phyloP scores from a whole-genome alignment of 2,113 vertebrate species.

The Morone saxatilis region DNA sequence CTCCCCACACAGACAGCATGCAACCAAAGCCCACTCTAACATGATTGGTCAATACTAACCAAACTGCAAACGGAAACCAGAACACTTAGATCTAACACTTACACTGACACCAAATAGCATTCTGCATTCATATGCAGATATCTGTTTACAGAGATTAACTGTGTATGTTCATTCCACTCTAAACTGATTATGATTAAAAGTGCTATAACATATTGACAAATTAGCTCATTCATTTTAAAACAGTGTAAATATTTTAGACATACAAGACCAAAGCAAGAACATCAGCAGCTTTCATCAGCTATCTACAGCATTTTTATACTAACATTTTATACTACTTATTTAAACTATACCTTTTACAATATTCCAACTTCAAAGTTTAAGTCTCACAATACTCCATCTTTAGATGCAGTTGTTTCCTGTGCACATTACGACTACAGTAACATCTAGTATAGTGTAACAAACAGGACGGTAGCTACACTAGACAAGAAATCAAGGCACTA shows the following conservation, averaged over 20 bases:
- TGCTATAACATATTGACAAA: neutral
- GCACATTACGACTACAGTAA: neutral
- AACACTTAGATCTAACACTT: too few species aligned
- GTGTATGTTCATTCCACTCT: neutral
- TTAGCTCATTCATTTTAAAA: neutral
- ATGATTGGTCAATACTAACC: too few species aligned
- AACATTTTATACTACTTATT: too few species aligned
- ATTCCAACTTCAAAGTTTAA: neutral
- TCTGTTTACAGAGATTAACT: neutral
- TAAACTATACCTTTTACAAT: too few species aligned
- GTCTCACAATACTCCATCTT: neutral
- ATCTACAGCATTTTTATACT: neutral
- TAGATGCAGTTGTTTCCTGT: neutral
- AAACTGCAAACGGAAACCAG: too few species aligned
- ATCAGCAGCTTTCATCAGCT: neutral
- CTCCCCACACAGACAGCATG: too few species aligned
- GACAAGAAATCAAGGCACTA: neutral
- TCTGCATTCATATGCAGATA: too few species aligned
- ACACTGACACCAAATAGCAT: too few species aligned
- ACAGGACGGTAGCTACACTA: neutral
- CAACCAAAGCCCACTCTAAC: too few species aligned
- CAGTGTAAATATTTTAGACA: neutral
- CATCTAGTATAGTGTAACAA: neutral
- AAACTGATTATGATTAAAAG: neutral
- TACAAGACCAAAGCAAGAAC: neutral